A percentile compares a stretch with the other conserved stretches of the same genome.
Conservation (phyloP, 1,140 invertebrate species). For the Eulimnadia texana region DNA sequence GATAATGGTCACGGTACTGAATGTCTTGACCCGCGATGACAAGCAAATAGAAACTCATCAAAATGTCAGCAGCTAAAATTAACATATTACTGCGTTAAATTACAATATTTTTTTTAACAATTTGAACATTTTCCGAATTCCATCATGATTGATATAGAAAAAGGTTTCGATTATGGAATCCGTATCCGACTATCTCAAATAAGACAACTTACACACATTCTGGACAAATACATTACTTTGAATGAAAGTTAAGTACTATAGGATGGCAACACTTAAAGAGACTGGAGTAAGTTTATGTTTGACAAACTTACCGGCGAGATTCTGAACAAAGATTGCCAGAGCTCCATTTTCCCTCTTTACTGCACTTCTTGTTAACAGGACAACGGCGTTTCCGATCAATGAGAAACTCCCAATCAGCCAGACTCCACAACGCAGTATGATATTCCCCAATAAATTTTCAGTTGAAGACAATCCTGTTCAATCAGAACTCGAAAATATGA, state of each 20-base stretch:
- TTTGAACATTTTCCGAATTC: too few relatives aligned
- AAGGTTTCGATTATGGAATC: too few relatives aligned
- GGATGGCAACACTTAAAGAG: too few relatives aligned
- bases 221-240: too few relatives aligned
- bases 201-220: too few relatives aligned
- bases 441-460: slow-evolving; percentile 44
- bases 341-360: slow-evolving; percentile 8
- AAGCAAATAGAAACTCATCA: slow-evolving; percentile 64
- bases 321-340: slow-evolving; percentile 43
- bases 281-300: too few relatives aligned
- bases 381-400: slow-evolving; percentile 46
- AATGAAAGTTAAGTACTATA: too few relatives aligned
- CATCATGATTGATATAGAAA: too few relatives aligned
- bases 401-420: slow-evolving; percentile 55
- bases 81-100: too few relatives aligned
- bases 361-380: slow-evolving; percentile 42
- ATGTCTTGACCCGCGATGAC: slow-evolving; percentile 51
- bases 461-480: slow-evolving; percentile 44
- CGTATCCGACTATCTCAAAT: too few relatives aligned
- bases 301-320: slow-evolving; percentile 53
- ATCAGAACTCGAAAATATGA: too few relatives aligned
- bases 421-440: slow-evolving; percentile 42
- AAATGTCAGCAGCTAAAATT: slow-evolving; percentile 46
- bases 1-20: slow-evolving; percentile 45
- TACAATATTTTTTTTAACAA: too few relatives aligned